phyloP scores from a whole-genome alignment of 2,113 vertebrate species.

The Stegostoma tigrinum region DNA sequence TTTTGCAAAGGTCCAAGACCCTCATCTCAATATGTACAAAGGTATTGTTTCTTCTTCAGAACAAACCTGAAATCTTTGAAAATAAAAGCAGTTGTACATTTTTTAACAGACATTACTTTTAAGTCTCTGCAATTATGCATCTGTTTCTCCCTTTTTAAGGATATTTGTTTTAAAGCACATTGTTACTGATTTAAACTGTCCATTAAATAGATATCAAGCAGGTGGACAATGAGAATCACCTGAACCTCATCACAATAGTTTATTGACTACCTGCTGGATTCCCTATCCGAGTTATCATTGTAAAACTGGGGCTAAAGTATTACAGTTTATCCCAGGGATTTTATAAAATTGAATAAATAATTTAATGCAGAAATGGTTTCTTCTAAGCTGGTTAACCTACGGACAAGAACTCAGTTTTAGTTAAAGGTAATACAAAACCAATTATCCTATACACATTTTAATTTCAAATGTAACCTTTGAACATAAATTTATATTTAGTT shows the following conservation, averaged over 20 bases:
- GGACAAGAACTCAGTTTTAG: background rate
- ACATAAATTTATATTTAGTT: background rate
- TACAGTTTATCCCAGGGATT: background rate
- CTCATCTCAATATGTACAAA: background rate
- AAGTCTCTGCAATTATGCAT: background rate
- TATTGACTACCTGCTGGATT: background rate
- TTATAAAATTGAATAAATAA: background rate
- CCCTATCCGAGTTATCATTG: background rate
- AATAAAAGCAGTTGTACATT: background rate
- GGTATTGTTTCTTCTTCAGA: background rate
- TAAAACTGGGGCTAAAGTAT: background rate
- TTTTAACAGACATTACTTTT: background rate
- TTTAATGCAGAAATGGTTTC: background rate
- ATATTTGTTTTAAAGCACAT: background rate
- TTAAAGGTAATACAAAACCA: constrained; percentile 21
- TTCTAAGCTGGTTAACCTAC: background rate
- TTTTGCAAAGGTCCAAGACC: background rate
- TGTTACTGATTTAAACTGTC: background rate
- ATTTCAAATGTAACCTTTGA: background rate
- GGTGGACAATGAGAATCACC: background rate
- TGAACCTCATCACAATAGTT: background rate
- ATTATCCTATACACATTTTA: background rate
- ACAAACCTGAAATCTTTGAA: background rate
- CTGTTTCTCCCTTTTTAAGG: background rate
- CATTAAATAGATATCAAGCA: background rate